Percentiles rank a stretch among this genome's conserved stretches.
These are phyloP conservation scores for Chaitophorus viminalis DNA, from an alignment of 2,888 invertebrate genomes.

Conservation along the genomic window DNA sequence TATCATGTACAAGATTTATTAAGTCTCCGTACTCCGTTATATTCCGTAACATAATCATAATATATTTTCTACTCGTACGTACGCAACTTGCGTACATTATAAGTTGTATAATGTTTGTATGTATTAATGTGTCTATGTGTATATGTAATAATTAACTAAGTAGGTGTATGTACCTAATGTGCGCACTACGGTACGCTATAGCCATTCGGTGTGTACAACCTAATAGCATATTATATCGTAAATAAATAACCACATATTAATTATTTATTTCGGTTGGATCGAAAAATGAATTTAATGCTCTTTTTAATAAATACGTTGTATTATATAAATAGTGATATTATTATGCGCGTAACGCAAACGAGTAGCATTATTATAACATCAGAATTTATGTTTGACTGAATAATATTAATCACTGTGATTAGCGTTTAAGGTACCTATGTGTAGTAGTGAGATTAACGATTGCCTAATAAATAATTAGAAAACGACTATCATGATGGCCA, in stretches of 20 bases:
- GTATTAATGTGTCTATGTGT: neutral
- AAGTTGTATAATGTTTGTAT: neutral
- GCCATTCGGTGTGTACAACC: neutral
- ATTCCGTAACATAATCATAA: too few relatives aligned
- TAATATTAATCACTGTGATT: neutral
- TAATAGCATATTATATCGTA: neutral
- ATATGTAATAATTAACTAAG: neutral
- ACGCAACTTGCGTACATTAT: too few relatives aligned
- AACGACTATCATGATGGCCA: neutral
- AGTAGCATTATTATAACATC: neutral
- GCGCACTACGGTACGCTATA: neutral
- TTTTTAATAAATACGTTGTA: neutral
- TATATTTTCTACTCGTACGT: too few relatives aligned
- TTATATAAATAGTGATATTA: too few relatives aligned
- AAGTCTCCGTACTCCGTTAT: too few relatives aligned
- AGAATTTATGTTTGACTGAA: neutral
- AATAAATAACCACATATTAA: neutral
- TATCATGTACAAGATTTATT: too few relatives aligned
- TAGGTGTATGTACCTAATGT: neutral
- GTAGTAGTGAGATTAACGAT: neutral
- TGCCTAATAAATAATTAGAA: neutral
- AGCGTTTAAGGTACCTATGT: neutral
- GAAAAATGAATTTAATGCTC: neutral
- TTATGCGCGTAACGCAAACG: neutral
- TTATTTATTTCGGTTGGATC: neutral